Evolutionary conservation across 2,797 vertebrate genomes (phyloP).

Genomic region (Arnoldichthys spilopterus): DNA sequence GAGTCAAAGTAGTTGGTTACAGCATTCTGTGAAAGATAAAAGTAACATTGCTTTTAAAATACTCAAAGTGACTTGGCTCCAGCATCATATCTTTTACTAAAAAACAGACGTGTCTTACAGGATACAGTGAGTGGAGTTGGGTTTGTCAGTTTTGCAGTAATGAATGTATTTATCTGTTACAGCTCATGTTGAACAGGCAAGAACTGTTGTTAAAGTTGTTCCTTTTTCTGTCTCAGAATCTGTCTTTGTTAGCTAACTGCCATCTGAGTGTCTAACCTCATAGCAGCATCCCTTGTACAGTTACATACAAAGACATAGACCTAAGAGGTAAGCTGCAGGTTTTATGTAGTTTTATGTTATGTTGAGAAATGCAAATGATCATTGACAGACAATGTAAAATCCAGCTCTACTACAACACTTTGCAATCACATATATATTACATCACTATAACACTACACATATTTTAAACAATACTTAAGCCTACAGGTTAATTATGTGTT

Average conservation of each 20-base stretch:
- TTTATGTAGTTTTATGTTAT: too few species aligned
- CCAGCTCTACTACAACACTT: too few species aligned
- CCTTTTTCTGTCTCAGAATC: background rate
- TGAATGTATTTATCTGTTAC: background rate
- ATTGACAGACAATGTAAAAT: too few species aligned
- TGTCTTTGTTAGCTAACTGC: background rate
- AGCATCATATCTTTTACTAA: background rate
- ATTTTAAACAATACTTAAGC: constrained; percentile 78
- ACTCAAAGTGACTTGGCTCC: background rate
- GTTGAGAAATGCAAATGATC: too few species aligned
- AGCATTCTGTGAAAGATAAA: constrained; percentile 4
- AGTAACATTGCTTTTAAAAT: background rate
- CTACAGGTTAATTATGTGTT: constrained; percentile 69
- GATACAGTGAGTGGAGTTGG: background rate
- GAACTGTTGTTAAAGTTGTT: background rate
- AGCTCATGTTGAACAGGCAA: background rate
- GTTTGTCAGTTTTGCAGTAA: background rate
- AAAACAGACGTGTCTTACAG: background rate
- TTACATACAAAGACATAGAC: background rate
- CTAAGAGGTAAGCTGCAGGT: too few species aligned
- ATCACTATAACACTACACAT: background rate
- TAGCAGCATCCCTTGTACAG: background rate
- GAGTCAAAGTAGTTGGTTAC: background rate
- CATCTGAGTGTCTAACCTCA: background rate
- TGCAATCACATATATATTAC: too few species aligned